Base-by-base conservation (phyloP, 2,888 invertebrate genomes). In the Pseudolycoriella hygida region DNA sequence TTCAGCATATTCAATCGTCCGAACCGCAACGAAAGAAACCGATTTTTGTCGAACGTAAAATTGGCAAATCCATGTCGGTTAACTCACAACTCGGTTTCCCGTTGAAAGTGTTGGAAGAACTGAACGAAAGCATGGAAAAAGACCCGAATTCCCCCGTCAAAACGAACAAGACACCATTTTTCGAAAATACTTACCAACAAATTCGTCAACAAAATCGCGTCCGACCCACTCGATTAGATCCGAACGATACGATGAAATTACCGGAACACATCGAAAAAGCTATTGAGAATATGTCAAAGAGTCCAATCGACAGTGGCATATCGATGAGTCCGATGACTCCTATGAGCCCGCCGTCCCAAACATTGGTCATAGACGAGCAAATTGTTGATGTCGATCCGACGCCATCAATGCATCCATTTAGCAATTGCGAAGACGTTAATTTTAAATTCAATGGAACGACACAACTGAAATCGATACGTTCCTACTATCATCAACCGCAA, bases 361-460 rank as follows among this genome's bases (percentile, higher is more conserved):
- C 58, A 25, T 43, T 40, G 34, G 44, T 40, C 46, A 50, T 15
- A 15, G 39, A 30, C 11, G 17, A 45, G 11, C 40, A 34, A 14
- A 32, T 15, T 39, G 14, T 45, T 32, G 42, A 25, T 12, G 15
- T 19, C 38, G 18, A 14, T 25, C 40, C n/a, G 31, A 47, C 47
- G 42, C 49, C 51, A 37, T 61, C 60, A 31, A 72, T 73, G 42
- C 86, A 85, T 64, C 87, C 87, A 0, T 56, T 87, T 3, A 82
- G 84, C 51, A 78, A 80, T 55, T 77, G 78, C 47, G 64, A 62
- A 8, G 86, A 84, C 56, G 82, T 85, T 0, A 80, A 78, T 56
- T 83, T 86, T 40, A 80, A 78, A 50, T 87, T 79, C 56, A 81
- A 82, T 53, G 85, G 84, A 5, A 81, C 81, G 1, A 82, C 83